A percentile compares a stretch with the other conserved stretches of the same genome.
These are phyloP conservation scores for Pluvialis apricaria DNA, from an alignment of 2,113 vertebrate genomes.

Conservation along the genomic window DNA sequence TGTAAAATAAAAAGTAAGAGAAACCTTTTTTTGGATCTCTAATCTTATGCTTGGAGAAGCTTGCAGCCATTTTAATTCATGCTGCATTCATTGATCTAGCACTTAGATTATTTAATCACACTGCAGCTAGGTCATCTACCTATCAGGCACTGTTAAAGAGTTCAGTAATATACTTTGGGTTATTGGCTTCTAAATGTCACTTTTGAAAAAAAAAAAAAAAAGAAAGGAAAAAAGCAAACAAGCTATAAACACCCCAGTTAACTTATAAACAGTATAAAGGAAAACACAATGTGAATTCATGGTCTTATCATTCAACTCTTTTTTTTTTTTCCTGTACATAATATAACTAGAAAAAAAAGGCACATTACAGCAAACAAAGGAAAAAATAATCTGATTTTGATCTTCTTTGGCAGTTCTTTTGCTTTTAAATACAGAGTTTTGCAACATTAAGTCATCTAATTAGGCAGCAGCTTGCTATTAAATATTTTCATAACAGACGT, in stretches of 20 bases:
- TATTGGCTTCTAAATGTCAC: slow-evolving; percentile 14
- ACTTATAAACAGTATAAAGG: not conserved
- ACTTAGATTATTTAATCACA: slow-evolving; percentile 42
- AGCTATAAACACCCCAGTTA: not conserved
- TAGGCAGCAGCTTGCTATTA: slow-evolving; percentile 26
- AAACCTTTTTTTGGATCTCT: not conserved
- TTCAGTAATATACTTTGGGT: not conserved
- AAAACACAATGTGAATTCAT: not conserved
- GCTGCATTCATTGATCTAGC: slow-evolving; percentile 37
- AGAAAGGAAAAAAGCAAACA: not conserved
- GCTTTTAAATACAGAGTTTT: slow-evolving; percentile 20
- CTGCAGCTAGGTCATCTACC: not conserved
- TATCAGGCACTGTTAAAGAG: not conserved
- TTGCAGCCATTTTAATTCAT: slow-evolving; percentile 59
- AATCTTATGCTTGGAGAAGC: not conserved
- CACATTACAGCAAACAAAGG: not conserved
- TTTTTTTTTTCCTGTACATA: not conserved
- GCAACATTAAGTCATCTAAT: slow-evolving; percentile 41
- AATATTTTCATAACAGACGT: slow-evolving; percentile 9
- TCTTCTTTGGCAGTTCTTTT: slow-evolving; percentile 9
- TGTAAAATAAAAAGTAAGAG: not conserved
- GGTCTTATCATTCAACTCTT: not conserved
- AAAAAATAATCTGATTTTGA: not conserved
- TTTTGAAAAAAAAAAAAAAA: not conserved
- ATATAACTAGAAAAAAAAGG: not conserved